Conservation (phyloP, 2,888 invertebrate genomes). For the Acleris sparsana region DNA sequence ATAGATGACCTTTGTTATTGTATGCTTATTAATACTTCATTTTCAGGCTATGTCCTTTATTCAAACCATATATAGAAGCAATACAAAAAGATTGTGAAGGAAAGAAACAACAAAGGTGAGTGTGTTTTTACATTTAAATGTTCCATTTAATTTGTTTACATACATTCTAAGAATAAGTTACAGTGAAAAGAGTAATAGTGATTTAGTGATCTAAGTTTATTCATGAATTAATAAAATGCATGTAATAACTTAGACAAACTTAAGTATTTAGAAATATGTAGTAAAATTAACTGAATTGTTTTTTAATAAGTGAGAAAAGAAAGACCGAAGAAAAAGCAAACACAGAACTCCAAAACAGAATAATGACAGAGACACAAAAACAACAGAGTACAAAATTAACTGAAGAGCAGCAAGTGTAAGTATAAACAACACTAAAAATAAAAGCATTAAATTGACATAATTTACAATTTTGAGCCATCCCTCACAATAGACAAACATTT, state of each 20-base stretch:
- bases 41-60: constrained; percentile 91
- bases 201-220: no score
- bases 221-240: no score
- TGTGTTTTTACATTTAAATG: constrained; percentile 29
- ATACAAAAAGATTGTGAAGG: constrained; percentile 94
- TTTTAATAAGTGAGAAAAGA: constrained; percentile 69
- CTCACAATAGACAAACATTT: no score
- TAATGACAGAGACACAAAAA: constrained; percentile 86
- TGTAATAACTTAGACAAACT: no score
- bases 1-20: neutral
- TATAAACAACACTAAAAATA: constrained; percentile 27
- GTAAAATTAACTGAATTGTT: neutral
- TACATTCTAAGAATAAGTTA: no score
- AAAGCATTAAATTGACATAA: neutral
- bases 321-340: constrained; percentile 83
- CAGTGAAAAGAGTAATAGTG: no score
- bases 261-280: no score
- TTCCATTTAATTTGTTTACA: no score
- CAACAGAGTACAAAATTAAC: constrained; percentile 85
- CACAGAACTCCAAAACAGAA: constrained; percentile 83
- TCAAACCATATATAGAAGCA: constrained; percentile 95
- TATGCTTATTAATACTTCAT: constrained; percentile 29
- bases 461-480: no score
- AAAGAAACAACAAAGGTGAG: constrained; percentile 83
- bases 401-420: constrained; percentile 85